A percentile compares a stretch with the other conserved stretches of the same genome.
These are phyloP conservation scores for Agapornis canus DNA, from an alignment of 2,797 vertebrate genomes.

Conservation along the genomic window DNA sequence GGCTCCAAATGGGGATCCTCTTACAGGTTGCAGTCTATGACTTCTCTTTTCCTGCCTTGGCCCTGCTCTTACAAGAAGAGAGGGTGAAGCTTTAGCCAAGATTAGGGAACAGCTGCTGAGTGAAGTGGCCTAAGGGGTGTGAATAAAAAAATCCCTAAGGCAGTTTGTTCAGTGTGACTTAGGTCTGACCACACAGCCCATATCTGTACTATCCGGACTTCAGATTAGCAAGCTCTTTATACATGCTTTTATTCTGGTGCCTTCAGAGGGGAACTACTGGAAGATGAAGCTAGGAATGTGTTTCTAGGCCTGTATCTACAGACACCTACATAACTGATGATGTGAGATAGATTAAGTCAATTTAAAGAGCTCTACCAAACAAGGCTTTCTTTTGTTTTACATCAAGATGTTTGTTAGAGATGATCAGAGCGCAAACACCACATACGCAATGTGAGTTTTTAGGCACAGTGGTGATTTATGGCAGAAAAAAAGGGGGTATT, in stretches of 20 bases:
- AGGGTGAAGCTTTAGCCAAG: not conserved
- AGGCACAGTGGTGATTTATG: not conserved
- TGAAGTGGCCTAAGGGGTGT: not conserved
- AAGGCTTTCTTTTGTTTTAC: conserved; percentile 2
- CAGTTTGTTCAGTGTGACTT: not conserved
- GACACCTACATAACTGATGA: not conserved
- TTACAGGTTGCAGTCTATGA: not conserved
- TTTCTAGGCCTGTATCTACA: not conserved
- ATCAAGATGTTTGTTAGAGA: not conserved
- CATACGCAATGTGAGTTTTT: not conserved
- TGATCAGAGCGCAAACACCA: not conserved
- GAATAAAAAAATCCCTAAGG: not conserved
- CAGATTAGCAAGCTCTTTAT: not conserved
- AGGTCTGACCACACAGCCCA: not conserved
- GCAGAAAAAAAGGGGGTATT: not conserved
- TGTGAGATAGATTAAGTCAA: not conserved
- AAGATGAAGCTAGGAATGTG: not conserved
- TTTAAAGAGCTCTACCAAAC: not conserved
- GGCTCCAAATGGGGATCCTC: rapidly evolving
- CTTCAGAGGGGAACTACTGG: not conserved
- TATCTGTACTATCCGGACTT: not conserved
- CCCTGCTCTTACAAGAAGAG: not conserved
- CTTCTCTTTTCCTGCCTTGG: not conserved
- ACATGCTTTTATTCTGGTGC: not conserved
- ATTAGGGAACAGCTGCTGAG: not conserved